Evolutionary conservation across 2,888 invertebrate species (phyloP).

Genomic region (Microchrysa polita): DNA sequence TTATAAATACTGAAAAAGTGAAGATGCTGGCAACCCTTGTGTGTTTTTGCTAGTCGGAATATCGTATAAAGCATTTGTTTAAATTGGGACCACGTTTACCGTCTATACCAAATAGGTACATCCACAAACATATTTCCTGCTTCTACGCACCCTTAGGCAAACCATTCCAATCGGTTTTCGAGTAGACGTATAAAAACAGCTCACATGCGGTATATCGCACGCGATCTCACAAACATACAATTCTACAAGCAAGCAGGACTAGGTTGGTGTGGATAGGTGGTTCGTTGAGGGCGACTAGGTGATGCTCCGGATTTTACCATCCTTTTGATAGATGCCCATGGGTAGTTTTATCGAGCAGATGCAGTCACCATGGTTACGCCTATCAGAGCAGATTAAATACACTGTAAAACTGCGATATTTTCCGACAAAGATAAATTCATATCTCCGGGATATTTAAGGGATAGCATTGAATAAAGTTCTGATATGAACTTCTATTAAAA

Average conservation of each 20-base stretch:
- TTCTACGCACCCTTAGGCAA: conserved; percentile 27
- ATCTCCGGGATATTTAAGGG: background rate
- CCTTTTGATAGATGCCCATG: background rate
- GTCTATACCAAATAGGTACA: conserved; percentile 4
- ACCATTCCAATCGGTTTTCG: conserved; percentile 7
- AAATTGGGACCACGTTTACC: background rate
- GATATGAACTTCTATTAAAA: no score
- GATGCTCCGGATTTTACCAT: background rate
- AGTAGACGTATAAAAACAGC: background rate
- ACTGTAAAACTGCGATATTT: conserved; percentile 48
- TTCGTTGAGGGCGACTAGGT: background rate
- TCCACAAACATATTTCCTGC: conserved; percentile 20
- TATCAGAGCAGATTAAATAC: conserved; percentile 49
- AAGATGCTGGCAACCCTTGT: no score
- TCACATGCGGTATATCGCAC: background rate
- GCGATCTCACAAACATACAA: conserved; percentile 13
- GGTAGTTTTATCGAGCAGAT: conserved; percentile 49
- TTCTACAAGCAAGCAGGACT: background rate
- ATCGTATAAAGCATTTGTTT: background rate
- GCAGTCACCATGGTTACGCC: conserved; percentile 48
- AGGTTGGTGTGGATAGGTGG: conserved; percentile 10
- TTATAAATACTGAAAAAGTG: no score
- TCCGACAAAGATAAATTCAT: conserved; percentile 1
- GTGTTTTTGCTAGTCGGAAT: no score
- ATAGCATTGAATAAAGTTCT: no score